Conservation (phyloP, 2,888 invertebrate species). For the Conops quadrifasciatus region DNA sequence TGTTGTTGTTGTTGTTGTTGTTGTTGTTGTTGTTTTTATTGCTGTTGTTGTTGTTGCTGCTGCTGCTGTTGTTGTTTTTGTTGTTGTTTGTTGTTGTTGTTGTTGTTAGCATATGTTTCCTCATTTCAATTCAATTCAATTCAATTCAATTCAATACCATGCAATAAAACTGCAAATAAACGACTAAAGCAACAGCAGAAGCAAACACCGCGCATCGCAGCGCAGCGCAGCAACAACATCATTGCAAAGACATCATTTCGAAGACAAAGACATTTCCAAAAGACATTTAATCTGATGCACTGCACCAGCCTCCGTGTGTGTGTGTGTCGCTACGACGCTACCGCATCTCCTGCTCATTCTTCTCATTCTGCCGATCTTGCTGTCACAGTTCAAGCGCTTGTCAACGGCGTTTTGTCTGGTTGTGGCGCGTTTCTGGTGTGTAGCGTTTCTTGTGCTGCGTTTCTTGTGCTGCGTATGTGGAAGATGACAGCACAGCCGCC, state of each 20-base stretch:
- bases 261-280: conserved; percentile 39
- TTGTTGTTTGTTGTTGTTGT: conserved; percentile 18
- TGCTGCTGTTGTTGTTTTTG: conserved; percentile 7
- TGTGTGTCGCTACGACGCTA: too few relatives aligned
- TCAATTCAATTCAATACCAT: conserved; percentile 29
- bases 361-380: too few relatives aligned
- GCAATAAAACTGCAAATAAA: conserved; percentile 36
- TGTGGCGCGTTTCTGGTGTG: too few relatives aligned
- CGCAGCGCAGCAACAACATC: neutral
- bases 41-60: neutral
- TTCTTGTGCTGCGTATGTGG: conserved; percentile 11
- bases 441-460: too few relatives aligned
- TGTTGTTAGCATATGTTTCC: conserved; percentile 19
- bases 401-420: too few relatives aligned
- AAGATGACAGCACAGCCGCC: conserved; percentile 26
- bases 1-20: conserved; percentile 19
- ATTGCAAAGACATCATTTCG: neutral
- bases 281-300: conserved; percentile 38
- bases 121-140: too few relatives aligned
- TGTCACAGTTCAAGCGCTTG: too few relatives aligned
- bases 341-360: too few relatives aligned
- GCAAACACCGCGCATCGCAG: neutral
- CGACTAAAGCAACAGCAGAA: neutral
- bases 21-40: conserved; percentile 18
- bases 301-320: neutral